Evolutionary conservation across 2,113 vertebrate species (phyloP).

Genomic region (Calidris pygmaea): DNA sequence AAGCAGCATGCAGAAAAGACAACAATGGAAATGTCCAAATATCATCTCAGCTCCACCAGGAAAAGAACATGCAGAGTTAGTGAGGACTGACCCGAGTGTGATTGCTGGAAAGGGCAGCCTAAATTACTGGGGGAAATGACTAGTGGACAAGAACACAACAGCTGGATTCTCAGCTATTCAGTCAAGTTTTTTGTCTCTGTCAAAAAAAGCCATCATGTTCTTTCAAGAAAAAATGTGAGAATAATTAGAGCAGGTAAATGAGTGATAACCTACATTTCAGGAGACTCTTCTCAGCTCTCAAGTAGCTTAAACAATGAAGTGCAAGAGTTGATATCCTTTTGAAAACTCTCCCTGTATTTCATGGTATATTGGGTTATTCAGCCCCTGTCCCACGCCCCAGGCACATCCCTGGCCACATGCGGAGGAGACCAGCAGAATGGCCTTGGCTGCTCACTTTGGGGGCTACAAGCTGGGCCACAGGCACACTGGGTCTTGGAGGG

Average conservation of each 20-base stretch:
- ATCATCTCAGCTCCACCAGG: background rate
- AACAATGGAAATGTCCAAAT: background rate
- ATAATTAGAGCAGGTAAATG: background rate
- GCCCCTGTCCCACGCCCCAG: no score
- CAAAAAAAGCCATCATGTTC: background rate
- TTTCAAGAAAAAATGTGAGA: background rate
- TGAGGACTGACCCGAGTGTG: background rate
- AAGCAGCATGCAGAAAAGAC: background rate
- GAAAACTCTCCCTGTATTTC: background rate
- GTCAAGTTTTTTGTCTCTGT: background rate
- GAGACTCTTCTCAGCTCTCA: background rate
- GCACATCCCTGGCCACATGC: background rate
- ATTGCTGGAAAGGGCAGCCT: background rate
- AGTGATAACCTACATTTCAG: background rate
- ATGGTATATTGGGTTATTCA: background rate
- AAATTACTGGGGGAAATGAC: rapidly evolving
- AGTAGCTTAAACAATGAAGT: background rate
- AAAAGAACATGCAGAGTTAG: rapidly evolving
- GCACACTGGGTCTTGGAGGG: background rate
- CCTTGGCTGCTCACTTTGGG: background rate
- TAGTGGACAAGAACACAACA: background rate
- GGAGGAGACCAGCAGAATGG: background rate
- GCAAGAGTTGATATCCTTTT: background rate
- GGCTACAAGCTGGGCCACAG: background rate
- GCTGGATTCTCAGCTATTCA: background rate